Conservation (phyloP, 2,113 vertebrate genomes). For the Tragulus kanchil region DNA sequence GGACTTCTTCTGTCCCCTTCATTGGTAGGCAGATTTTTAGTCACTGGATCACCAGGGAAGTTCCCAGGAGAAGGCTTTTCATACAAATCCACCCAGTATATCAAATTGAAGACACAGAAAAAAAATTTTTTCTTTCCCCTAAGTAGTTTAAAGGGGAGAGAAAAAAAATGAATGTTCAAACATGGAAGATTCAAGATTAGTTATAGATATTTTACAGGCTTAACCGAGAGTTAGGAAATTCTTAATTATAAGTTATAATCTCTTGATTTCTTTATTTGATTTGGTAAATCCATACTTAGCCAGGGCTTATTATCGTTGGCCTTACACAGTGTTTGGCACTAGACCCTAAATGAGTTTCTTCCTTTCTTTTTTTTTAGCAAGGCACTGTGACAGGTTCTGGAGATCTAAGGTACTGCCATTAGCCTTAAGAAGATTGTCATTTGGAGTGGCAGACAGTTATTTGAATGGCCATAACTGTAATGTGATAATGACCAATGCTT, state of each 20-base stretch:
- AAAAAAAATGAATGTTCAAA: not conserved
- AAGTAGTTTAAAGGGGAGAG: not conserved
- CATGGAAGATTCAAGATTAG: constrained; percentile 2
- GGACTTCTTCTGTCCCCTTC: not conserved
- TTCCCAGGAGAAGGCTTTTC: not conserved
- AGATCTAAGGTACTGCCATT: not conserved
- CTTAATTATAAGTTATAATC: constrained; percentile 8
- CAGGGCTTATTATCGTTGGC: not conserved
- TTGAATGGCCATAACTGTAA: not conserved
- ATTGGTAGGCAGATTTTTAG: not conserved
- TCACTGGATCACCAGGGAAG: not conserved
- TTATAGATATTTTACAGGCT: not conserved
- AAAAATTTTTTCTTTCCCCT: not conserved
- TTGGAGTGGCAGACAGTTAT: not conserved
- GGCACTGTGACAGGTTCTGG: not conserved
- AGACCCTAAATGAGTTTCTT: not conserved
- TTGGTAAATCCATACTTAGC: not conserved
- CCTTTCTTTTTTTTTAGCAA: not conserved
- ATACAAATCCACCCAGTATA: not conserved
- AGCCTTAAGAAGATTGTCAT: not conserved
- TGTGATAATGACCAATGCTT: not conserved
- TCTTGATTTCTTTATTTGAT: constrained; percentile 43
- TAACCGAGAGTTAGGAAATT: not conserved
- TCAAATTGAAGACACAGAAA: not conserved
- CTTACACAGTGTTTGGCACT: not conserved